Percentiles rank a stretch among this genome's conserved stretches.
Conservation (phyloP, 2,113 vertebrate species). For the Sturnus vulgaris region DNA sequence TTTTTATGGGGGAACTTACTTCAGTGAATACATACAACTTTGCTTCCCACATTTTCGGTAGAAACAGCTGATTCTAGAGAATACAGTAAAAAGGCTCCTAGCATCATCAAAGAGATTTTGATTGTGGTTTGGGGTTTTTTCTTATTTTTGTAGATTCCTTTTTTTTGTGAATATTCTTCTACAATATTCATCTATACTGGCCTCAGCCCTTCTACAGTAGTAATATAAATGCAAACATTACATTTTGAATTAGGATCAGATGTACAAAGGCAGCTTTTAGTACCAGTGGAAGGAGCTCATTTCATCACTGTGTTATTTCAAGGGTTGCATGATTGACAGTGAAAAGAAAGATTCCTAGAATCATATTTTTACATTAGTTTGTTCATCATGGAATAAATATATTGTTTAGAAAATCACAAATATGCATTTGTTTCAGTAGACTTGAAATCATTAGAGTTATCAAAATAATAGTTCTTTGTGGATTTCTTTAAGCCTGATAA, state of each 20-base stretch:
- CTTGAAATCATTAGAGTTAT: constrained; percentile 66
- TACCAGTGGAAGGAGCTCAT: background rate
- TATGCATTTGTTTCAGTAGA: constrained; percentile 34
- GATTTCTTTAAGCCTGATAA: constrained; percentile 56
- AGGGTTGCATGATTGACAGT: constrained; percentile 26
- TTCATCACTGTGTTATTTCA: background rate
- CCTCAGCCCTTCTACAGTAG: background rate
- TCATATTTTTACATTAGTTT: constrained; percentile 31
- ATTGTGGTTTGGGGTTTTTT: background rate
- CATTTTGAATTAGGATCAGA: background rate
- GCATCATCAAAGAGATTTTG: background rate
- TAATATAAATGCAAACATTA: background rate
- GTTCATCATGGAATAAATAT: constrained; percentile 32
- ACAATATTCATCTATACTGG: background rate
- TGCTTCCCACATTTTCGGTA: background rate
- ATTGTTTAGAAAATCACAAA: constrained; percentile 52
- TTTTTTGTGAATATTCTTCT: background rate
- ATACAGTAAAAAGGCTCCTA: background rate
- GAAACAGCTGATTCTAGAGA: background rate
- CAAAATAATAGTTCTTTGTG: constrained; percentile 52
- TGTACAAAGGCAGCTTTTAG: background rate
- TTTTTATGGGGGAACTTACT: background rate
- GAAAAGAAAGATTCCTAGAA: constrained; percentile 1
- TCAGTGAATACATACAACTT: background rate
- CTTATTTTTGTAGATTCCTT: background rate